Evolutionary conservation across 1,140 invertebrate genomes (phyloP).

Genomic region (Drosophila kanapiae): DNA sequence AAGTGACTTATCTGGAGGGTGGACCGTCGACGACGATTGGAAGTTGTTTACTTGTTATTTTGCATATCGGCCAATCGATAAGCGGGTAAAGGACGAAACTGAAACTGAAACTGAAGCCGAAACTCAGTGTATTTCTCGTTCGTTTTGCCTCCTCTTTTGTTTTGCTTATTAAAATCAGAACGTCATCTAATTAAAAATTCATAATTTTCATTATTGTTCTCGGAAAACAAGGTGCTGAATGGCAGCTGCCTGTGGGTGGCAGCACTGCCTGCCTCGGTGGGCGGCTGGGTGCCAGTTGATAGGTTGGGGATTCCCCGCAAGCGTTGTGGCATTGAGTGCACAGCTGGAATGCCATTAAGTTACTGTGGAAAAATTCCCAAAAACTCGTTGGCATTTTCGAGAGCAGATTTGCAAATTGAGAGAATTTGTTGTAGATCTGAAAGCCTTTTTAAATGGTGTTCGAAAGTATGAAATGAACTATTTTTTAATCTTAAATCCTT

Average conservation of each 20-base stretch:
- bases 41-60: conserved; percentile 28
- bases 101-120: not conserved
- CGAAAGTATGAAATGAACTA: not conserved
- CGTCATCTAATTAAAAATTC: conserved; percentile 81
- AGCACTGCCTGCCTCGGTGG: not conserved
- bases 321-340: conserved; percentile 20
- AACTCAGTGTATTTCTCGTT: conserved; percentile 36
- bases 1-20: conserved; percentile 7
- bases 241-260: conserved; percentile 19
- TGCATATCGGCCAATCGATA: conserved; percentile 1
- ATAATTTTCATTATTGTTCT: conserved; percentile 72
- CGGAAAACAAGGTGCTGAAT: conserved; percentile 58
- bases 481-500: no score
- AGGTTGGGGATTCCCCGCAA: conserved; percentile 9
- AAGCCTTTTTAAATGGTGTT: not conserved
- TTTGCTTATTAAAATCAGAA: conserved; percentile 53
- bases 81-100: not conserved
- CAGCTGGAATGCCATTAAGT: conserved; percentile 30
- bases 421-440: not conserved
- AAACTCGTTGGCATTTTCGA: not conserved
- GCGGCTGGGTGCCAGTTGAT: not conserved
- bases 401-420: not conserved
- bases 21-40: conserved; percentile 11
- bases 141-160: conserved; percentile 26
- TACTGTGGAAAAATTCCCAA: not conserved